A percentile compares a stretch with the other conserved stretches of the same genome.
Evolutionary conservation across 1,140 invertebrate genomes (phyloP).

Genomic region (Plectus sambesii): DNA sequence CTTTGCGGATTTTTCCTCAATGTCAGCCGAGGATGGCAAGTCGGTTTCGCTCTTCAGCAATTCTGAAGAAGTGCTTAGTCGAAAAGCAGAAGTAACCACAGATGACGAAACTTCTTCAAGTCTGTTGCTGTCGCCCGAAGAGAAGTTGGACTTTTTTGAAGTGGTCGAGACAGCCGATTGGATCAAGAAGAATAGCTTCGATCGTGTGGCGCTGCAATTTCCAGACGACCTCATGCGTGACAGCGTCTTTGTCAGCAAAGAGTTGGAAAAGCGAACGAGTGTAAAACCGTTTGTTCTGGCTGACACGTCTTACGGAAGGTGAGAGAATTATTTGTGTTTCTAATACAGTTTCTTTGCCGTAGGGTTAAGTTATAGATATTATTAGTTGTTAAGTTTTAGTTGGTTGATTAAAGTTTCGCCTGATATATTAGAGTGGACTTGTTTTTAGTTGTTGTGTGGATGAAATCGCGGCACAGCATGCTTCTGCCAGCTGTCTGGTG

Average conservation of each 20-base stretch:
- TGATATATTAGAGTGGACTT: too few species aligned
- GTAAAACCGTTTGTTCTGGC: slow-evolving; percentile 30
- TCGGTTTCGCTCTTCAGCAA: too few species aligned
- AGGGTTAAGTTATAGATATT: too few species aligned
- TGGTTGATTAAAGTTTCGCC: too few species aligned
- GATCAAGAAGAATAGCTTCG: slow-evolving; percentile 23
- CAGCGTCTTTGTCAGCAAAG: slow-evolving; percentile 15
- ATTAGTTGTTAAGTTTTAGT: too few species aligned
- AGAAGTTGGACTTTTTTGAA: slow-evolving; percentile 31
- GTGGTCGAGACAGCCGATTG: slow-evolving; percentile 16
- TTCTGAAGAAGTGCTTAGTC: too few species aligned
- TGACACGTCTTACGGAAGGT: slow-evolving; percentile 38
- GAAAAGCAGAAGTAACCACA: too few species aligned
- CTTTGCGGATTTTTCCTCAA: too few species aligned
- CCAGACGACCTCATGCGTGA: slow-evolving; percentile 27
- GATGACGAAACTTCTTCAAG: too few species aligned
- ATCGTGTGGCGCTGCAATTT: slow-evolving; percentile 30
- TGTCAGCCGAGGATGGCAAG: too few species aligned
- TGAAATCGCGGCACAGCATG: slow-evolving; percentile 35
- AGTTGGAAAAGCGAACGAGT: slow-evolving; percentile 11
- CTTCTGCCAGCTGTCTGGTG: slow-evolving; percentile 27
- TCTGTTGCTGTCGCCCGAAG: too few species aligned
- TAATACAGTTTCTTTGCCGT: background rate
- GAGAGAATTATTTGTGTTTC: slow-evolving; percentile 11
- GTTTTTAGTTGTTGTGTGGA: slow-evolving; percentile 36